Percentiles rank a stretch among this genome's conserved stretches.
Evolutionary conservation across 2,888 invertebrate species (phyloP).

Genomic region (Fragum whitleyi): DNA sequence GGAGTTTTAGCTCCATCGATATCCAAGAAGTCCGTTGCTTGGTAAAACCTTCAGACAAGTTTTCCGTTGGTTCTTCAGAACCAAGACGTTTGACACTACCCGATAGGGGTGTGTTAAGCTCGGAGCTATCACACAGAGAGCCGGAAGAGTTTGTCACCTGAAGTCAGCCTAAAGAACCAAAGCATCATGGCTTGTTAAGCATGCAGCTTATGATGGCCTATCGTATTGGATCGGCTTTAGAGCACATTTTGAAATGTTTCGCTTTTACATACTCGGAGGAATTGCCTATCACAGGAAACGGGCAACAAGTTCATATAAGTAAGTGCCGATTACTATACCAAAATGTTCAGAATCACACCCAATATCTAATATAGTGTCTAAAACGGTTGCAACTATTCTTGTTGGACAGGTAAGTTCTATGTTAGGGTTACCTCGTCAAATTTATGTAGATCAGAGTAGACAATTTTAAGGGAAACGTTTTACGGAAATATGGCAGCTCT

Average conservation of each 20-base stretch:
- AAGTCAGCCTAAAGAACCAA: background rate
- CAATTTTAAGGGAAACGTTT: conserved; percentile 53
- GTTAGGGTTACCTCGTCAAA: conserved; percentile 48
- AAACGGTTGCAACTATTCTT: conserved; percentile 50
- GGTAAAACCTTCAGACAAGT: too few relatives aligned
- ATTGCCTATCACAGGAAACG: conserved; percentile 39
- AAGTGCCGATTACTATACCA: too few relatives aligned
- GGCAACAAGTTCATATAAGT: conserved; percentile 55
- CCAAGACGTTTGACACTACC: too few relatives aligned
- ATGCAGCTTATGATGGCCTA: background rate
- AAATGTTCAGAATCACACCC: too few relatives aligned
- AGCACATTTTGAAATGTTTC: conserved; percentile 26
- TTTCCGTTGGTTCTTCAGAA: too few relatives aligned
- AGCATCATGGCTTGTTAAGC: background rate
- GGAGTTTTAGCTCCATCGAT: too few relatives aligned
- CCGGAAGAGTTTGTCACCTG: too few relatives aligned
- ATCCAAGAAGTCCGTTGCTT: too few relatives aligned
- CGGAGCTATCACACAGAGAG: too few relatives aligned
- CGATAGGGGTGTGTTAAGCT: too few relatives aligned
- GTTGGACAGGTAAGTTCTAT: conserved; percentile 34
- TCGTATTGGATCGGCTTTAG: background rate
- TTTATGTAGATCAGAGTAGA: conserved; percentile 53
- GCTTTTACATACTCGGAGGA: conserved; percentile 47
- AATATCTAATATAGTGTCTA: too few relatives aligned
- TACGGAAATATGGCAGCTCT: conserved; percentile 29